Evolutionary conservation across 2,797 vertebrate genomes (phyloP), one percentile per base, ranked within the genome.

Genomic region (Rhynchotus rufescens): DNA sequence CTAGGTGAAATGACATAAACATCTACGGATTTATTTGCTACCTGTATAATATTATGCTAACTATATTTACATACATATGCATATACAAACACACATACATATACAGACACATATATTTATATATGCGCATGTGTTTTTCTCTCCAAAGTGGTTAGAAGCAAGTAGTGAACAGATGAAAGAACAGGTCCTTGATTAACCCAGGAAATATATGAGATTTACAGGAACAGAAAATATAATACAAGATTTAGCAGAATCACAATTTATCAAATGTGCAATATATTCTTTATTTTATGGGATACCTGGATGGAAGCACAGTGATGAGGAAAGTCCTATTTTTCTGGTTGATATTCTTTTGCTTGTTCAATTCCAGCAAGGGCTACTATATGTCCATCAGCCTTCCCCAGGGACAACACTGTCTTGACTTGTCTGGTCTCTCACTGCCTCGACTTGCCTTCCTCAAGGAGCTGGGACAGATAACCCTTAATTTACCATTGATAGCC

Each of bases 221-320:
- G 54, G 23, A 84, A 42, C 2, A 66, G 38, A 84, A 88, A 84
- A 61, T 28, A 25, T 15, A 60, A 61, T 36, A 42, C 6, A 74
- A 52, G 77, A 65, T 44, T 28, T 80, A 45, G 45, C 76, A 86
- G 54, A 89, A 71, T 74, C 47, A 36, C 89, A 56, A 88, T 92
- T 87, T 92, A 13, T 74, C 68, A 87, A 67, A 61, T 0, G 4
- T 59, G 9, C 57, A 65, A 8, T 77, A 42, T 44, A 28, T 90
- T 82, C 36, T 79, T 44, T 9, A n/a, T 88, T 47, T 88, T 64
- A 51, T 4, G 22, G 36, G 30, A 51, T 61, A 67, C 13, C 22
- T 84, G 47, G 36, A 65, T 56, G 40, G 47, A 76, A 88, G 56
- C 60, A 66, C 3, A 69, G 40, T 52, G 59, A 20, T 84, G 42